A percentile compares a stretch with the other conserved stretches of the same genome.
These are phyloP conservation scores for Dasyornis broadbenti DNA, from an alignment of 2,113 vertebrate genomes.

Conservation along the genomic window DNA sequence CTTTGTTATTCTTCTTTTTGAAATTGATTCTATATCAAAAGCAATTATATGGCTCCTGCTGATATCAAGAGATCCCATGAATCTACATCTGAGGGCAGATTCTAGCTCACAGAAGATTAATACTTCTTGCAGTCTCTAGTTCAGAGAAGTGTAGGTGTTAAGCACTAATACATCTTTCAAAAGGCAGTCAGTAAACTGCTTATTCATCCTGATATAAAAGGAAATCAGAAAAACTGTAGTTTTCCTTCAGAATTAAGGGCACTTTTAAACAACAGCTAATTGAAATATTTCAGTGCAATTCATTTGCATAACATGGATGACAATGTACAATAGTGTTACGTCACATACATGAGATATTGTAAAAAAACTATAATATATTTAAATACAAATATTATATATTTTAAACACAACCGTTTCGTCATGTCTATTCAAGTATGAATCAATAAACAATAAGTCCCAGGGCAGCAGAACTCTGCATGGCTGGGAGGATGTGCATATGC, in stretches of 20 bases:
- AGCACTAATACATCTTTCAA: background rate
- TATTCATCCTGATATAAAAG: constrained; percentile 2
- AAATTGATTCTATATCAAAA: background rate
- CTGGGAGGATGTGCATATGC: background rate
- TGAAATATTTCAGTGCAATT: background rate
- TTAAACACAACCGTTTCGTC: constrained; percentile 7
- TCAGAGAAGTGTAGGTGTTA: background rate
- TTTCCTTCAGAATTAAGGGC: background rate
- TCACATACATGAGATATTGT: background rate
- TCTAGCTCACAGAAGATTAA: background rate
- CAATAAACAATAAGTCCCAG: background rate
- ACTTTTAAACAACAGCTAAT: background rate
- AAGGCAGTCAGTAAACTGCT: constrained; percentile 21
- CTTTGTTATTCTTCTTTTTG: background rate
- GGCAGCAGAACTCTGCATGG: background rate
- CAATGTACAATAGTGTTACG: background rate
- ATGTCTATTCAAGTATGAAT: constrained; percentile 27
- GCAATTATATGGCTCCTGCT: background rate
- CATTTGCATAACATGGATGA: background rate
- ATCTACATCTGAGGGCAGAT: background rate
- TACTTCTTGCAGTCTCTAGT: background rate
- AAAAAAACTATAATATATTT: background rate
- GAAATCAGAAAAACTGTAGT: background rate
- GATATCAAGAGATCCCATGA: background rate
- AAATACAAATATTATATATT: background rate